These are phyloP conservation scores for Mesorhabditis spiculigera DNA, from an alignment of 2,888 invertebrate genomes.

Conservation along the genomic window DNA sequence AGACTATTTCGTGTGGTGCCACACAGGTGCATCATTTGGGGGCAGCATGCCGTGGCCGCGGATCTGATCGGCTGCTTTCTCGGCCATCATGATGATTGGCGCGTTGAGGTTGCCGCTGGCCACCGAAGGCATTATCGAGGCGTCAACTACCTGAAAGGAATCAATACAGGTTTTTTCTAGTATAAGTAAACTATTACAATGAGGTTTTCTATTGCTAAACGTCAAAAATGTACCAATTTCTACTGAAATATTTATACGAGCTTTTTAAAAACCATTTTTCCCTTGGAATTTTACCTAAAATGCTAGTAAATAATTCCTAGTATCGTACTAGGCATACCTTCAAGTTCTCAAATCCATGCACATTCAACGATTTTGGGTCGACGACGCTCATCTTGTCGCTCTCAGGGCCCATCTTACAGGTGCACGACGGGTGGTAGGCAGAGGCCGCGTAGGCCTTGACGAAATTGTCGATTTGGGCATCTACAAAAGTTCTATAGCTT, in stretches of 20 bases:
- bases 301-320: not conserved
- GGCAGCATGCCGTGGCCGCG: conserved; percentile 57
- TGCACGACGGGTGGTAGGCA: conserved; percentile 78
- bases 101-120: conserved; percentile 73
- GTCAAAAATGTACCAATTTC: no score
- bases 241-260: no score
- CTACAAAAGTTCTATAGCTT: conserved; percentile 22
- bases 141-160: conserved; percentile 73
- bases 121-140: conserved; percentile 76
- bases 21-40: conserved; percentile 17
- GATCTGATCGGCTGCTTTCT: conserved; percentile 63
- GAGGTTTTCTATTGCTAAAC: no score
- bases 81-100: conserved; percentile 64
- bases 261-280: no score
- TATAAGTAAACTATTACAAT: not conserved
- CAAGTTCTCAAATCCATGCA: conserved; percentile 40
- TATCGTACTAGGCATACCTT: conserved; percentile 16
- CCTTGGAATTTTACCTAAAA: not conserved
- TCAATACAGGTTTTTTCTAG: conserved; percentile 7
- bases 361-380: conserved; percentile 64
- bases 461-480: conserved; percentile 56
- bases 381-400: conserved; percentile 68
- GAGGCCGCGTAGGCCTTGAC: conserved; percentile 61
- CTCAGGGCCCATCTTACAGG: conserved; percentile 70
- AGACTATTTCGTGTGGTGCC: not conserved